Evolutionary conservation across 2,113 vertebrate genomes (phyloP).

Genomic region (Coreoperca whiteheadi): DNA sequence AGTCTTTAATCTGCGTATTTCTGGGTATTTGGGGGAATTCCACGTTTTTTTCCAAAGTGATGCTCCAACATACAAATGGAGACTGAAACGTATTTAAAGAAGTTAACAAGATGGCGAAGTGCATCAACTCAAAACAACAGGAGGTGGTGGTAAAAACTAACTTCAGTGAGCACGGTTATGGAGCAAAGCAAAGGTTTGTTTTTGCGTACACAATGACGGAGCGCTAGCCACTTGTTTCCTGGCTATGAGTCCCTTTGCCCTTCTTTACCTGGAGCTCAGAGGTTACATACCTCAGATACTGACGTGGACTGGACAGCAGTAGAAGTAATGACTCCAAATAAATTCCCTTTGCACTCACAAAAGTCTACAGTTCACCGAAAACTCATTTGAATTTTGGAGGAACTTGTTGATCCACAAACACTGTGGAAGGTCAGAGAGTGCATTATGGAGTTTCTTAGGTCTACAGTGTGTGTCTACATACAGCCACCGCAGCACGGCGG

Average conservation of each 20-base stretch:
- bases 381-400: neutral
- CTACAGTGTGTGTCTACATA: too few relatives aligned
- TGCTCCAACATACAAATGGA: neutral
- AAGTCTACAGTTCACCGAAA: neutral
- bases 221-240: slow-evolving; percentile 66
- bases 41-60: neutral
- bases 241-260: slow-evolving; percentile 29
- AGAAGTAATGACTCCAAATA: slow-evolving; percentile 11
- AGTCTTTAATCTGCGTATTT: neutral
- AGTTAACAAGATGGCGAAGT: neutral
- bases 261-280: slow-evolving; percentile 53
- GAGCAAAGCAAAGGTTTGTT: neutral
- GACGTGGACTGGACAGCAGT: slow-evolving; percentile 37
- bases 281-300: slow-evolving; percentile 71
- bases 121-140: neutral
- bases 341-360: slow-evolving; percentile 8
- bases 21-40: slow-evolving; percentile 27
- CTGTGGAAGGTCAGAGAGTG: neutral
- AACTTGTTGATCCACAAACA: neutral
- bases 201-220: neutral
- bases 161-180: neutral
- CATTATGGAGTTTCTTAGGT: neutral
- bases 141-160: neutral
- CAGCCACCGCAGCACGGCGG: too few relatives aligned
- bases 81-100: neutral